A percentile compares a stretch with the other conserved stretches of the same genome.
Conservation (phyloP, 2,113 vertebrate species). For the Entelurus aequoreus region DNA sequence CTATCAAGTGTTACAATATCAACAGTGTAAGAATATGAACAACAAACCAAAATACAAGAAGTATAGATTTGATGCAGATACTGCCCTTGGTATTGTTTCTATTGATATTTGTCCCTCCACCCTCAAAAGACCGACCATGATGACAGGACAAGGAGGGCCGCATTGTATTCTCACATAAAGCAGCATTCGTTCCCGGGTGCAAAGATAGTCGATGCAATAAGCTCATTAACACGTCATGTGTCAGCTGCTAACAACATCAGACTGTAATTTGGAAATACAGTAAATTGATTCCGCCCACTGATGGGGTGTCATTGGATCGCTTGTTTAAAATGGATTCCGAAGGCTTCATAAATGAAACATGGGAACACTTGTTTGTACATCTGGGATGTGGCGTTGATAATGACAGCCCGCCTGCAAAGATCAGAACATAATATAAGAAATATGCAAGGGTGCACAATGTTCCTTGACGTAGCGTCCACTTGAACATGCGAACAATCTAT, state of each 20-base stretch:
- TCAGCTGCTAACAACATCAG: background rate
- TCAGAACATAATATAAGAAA: background rate
- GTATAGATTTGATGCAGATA: no score
- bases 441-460: no score
- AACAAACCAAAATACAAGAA: no score
- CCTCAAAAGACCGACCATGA: no score
- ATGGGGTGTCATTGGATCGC: constrained; percentile 4
- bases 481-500: background rate
- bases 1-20: no score
- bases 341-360: constrained; percentile 49
- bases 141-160: no score
- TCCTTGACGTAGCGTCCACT: background rate
- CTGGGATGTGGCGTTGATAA: constrained; percentile 39
- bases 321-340: constrained; percentile 21
- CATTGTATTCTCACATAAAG: no score
- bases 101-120: no score
- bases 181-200: no score
- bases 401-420: constrained; percentile 21
- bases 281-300: constrained; percentile 3
- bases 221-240: background rate
- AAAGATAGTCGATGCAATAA: background rate
- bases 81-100: no score
- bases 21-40: no score
- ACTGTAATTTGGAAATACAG: background rate
- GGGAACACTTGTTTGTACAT: constrained; percentile 36